phyloP scores from a whole-genome alignment of 2,888 invertebrate genomes.

The Artemia sp. region DNA sequence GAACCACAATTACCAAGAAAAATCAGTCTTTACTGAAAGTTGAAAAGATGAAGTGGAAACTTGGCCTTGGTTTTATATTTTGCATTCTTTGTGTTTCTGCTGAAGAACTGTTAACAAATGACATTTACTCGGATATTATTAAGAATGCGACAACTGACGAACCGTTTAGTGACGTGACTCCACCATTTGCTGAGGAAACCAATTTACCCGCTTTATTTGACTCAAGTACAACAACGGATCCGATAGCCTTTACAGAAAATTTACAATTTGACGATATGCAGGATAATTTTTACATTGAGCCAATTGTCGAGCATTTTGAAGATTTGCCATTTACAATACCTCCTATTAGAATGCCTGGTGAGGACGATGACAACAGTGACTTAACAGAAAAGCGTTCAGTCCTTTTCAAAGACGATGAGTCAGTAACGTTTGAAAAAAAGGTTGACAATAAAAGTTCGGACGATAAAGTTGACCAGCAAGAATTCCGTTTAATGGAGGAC shows the following conservation, averaged over 20 bases:
- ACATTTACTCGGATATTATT: background rate
- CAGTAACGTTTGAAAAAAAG: background rate
- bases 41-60: conserved; percentile 8
- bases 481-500: conserved; percentile 14
- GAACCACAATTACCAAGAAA: conserved; percentile 11
- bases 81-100: background rate
- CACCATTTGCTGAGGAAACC: background rate
- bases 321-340: background rate
- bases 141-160: background rate
- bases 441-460: background rate
- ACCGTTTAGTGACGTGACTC: background rate
- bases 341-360: background rate
- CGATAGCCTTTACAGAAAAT: background rate
- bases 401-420: background rate
- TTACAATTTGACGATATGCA: background rate
- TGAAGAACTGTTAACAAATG: background rate
- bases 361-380: background rate
- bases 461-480: background rate
- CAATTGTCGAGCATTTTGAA: background rate
- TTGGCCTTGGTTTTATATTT: background rate
- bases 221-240: background rate
- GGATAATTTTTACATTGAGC: background rate
- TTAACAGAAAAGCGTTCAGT: background rate
- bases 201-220: background rate
- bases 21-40: background rate